A percentile compares a stretch with the other conserved stretches of the same genome.
These are phyloP conservation scores for Aproaerema taeniolella DNA, from an alignment of 2,888 invertebrate species.

Conservation along the genomic window DNA sequence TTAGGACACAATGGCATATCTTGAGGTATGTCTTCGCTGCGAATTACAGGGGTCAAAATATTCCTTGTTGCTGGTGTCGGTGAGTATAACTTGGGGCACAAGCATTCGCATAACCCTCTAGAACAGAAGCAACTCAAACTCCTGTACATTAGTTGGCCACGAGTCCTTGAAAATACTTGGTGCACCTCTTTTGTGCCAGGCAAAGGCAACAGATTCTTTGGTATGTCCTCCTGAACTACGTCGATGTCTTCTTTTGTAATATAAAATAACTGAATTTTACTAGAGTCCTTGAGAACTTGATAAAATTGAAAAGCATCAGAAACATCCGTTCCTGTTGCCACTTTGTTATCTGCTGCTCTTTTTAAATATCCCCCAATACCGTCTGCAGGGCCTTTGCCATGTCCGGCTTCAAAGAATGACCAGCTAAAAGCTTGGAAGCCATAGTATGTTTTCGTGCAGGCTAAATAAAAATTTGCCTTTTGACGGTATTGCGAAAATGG, in stretches of 20 bases:
- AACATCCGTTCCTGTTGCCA: too few species aligned
- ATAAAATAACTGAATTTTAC: not conserved
- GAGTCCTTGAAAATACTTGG: not conserved
- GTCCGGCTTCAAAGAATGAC: conserved; percentile 16
- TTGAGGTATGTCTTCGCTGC: too few species aligned
- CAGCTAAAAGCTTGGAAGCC: conserved; percentile 16
- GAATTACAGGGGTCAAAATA: too few species aligned
- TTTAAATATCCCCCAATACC: conserved; percentile 18
- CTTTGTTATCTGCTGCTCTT: conserved; percentile 8
- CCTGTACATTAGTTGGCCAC: not conserved
- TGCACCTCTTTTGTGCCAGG: not conserved
- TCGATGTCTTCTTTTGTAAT: not conserved
- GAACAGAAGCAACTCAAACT: not conserved
- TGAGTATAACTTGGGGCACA: not conserved
- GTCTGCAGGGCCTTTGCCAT: conserved; percentile 21
- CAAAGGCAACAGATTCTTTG: not conserved
- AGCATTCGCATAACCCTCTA: not conserved
- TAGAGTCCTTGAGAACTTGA: not conserved
- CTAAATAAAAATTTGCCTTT: conserved; percentile 36
- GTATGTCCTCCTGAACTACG: not conserved
- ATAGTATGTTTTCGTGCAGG: conserved; percentile 21
- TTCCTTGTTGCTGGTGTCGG: not conserved
- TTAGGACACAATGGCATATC: too few species aligned
- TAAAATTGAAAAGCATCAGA: not conserved
- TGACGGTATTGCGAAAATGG: conserved; percentile 26